Base-by-base conservation (phyloP, 2,888 invertebrate genomes). In the Eilema depressum region DNA sequence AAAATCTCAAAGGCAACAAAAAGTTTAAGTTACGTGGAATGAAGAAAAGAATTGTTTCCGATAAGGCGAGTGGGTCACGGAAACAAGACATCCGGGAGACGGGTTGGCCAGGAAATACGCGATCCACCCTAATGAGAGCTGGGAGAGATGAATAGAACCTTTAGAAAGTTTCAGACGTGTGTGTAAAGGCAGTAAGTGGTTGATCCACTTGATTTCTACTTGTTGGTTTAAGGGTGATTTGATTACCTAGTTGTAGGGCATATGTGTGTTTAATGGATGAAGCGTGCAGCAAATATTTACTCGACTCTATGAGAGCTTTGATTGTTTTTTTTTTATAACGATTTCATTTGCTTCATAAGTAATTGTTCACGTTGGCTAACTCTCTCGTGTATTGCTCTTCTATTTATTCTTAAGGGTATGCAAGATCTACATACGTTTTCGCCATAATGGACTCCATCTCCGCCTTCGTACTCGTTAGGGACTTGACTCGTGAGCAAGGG, bases 71-170 rank as follows among this genome's bases (percentile, higher is more conserved):
- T 69, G 81, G 78, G 81, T 79, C 78, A 75, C 89, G 91, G 92
- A 89, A 88, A 83, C 86, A 83, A 88, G 88, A 89, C 76, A 79
- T 90, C 88, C 91, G 90, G 85, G 82, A 71, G 78, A 81, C 83
- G 81, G 84, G 84, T 78, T 77, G 76, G 76, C 71, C 83, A 80
- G 92, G 91, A 92, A 92, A 89, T 89, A 86, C 88, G 79, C 87
- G 87, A 88, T 89, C 87, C 78, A 79, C 76, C 77, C 86, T 91
- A 92, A 92, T 89, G 91, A 92, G 89, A 85, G 86, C 85, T 78
- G 76, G 77, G 82, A 66, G 57, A 53, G 75, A 79, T 76, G 76
- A 75, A 81, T 69, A 68, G 76, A 72, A 67, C 65, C 69, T 75
- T 62, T 63, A 65, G 56, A 14, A 28, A 61, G 59, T 75, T 64